A percentile compares a stretch with the other conserved stretches of the same genome.
phyloP scores from a whole-genome alignment of 2,797 vertebrate species.

The Tachyglossus aculeatus region DNA sequence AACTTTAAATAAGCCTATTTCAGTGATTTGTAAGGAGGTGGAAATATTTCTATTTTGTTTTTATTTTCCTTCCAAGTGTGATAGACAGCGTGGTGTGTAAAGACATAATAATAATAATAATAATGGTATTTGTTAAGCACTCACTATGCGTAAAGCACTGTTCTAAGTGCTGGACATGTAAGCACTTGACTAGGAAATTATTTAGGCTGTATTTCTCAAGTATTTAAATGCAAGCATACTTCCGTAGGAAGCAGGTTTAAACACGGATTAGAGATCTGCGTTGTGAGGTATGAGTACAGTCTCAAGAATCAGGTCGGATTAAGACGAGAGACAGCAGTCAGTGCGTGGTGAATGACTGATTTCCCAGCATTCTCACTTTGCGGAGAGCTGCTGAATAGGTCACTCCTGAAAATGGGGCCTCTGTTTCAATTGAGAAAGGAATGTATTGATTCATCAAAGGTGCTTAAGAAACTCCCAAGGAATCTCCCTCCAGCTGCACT shows the following conservation, averaged over 20 bases:
- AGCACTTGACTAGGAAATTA: constrained; percentile 24
- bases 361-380: no score
- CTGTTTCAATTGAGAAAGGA: no score
- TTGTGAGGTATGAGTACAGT: constrained; percentile 38
- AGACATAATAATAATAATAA: no score
- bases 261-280: constrained; percentile 42
- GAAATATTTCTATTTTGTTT: constrained; percentile 6
- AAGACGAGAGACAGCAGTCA: constrained; percentile 22
- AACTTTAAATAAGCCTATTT: background rate
- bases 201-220: constrained; percentile 29
- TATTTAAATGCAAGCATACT: constrained; percentile 39
- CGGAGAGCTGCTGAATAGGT: no score
- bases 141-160: no score
- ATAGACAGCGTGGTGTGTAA: constrained; percentile 3
- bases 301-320: constrained; percentile 21
- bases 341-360: no score
- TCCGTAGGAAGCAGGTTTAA: constrained; percentile 33
- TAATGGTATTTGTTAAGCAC: no score
- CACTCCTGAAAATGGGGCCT: no score
- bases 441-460: background rate
- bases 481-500: background rate
- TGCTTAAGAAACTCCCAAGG: background rate
- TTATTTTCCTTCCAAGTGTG: constrained; percentile 16
- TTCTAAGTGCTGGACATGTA: no score
- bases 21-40: constrained; percentile 3